Evolutionary conservation across 2,113 vertebrate genomes (phyloP).

Genomic region (Chaetura pelagica): DNA sequence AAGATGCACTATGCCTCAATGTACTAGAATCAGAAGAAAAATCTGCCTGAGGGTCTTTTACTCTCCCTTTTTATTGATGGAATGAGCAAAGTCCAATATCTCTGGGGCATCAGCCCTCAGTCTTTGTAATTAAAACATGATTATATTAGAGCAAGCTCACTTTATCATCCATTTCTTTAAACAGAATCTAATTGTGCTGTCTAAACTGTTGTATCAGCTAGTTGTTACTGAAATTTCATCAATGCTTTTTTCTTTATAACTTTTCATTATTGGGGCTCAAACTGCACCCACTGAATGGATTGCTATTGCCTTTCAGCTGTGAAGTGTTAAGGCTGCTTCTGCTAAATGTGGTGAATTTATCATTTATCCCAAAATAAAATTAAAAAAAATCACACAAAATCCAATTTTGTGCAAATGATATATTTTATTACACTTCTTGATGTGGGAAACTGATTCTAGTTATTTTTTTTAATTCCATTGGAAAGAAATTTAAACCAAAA

Average conservation of each 20-base stretch:
- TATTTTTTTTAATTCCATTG: neutral
- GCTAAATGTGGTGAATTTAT: neutral
- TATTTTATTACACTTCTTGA: neutral
- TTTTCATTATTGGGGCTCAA: neutral
- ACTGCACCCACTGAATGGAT: neutral
- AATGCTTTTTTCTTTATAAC: neutral
- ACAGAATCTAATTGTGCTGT: neutral
- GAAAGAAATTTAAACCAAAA: neutral
- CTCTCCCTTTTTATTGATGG: neutral
- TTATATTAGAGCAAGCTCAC: neutral
- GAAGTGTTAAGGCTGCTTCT: neutral
- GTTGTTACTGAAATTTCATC: neutral
- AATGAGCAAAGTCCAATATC: neutral
- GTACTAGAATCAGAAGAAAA: neutral
- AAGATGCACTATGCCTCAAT: neutral
- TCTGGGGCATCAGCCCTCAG: neutral
- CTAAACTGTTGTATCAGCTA: neutral
- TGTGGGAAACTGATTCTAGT: neutral
- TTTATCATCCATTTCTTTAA: neutral
- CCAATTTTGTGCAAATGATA: neutral
- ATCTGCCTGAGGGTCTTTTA: neutral
- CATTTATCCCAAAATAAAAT: too few relatives aligned
- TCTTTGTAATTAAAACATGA: neutral
- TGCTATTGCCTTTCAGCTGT: neutral
- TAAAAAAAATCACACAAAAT: too few relatives aligned